phyloP scores from a whole-genome alignment of 1,140 invertebrate genomes.

The Lasaia peninsularis region DNA sequence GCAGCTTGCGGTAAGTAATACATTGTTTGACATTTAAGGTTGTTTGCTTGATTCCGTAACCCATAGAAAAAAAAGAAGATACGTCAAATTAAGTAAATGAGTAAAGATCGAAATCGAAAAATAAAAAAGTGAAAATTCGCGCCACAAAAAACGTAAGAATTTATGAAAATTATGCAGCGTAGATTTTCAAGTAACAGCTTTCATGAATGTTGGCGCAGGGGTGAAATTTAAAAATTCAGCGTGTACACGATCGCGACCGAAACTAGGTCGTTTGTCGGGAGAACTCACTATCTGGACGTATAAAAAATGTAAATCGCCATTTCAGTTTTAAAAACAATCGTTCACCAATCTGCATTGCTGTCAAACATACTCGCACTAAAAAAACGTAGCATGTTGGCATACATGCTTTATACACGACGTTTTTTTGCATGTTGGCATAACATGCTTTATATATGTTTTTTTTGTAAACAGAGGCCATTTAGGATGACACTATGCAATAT shows the following conservation, averaged over 20 bases:
- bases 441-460: no score
- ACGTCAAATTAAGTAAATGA: no score
- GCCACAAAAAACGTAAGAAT: neutral
- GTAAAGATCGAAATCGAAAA: no score
- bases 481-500: no score
- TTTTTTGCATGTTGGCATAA: no score
- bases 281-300: constrained; percentile 14
- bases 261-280: constrained; percentile 12
- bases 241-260: constrained; percentile 10
- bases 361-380: neutral
- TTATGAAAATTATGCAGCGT: neutral
- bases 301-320: constrained; percentile 19
- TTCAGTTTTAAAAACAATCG: constrained; percentile 19
- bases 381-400: no score
- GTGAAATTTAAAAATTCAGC: constrained; percentile 7
- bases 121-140: neutral
- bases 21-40: no score
- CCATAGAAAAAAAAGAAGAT: no score
- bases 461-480: no score
- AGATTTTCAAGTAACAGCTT: constrained; percentile 2
- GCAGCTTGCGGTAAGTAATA: no score
- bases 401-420: no score
- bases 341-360: constrained; percentile 16
- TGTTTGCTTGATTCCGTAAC: no score
- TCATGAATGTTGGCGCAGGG: neutral